Evolutionary conservation across 2,113 vertebrate genomes (phyloP), one percentile per base, ranked within the genome.

Genomic region (Ranitomeya variabilis): DNA sequence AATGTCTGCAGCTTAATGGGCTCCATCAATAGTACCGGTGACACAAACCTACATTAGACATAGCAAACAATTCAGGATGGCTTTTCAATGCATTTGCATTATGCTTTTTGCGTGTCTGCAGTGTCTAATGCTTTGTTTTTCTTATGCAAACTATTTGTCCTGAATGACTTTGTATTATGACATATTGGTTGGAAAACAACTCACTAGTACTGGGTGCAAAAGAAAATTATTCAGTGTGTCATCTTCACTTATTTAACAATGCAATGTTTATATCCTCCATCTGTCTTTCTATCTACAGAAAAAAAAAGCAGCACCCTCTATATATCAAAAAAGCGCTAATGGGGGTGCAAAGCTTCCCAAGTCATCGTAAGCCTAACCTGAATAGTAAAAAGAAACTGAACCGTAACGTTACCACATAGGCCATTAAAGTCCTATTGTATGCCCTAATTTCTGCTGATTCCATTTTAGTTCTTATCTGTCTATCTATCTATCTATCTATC

Each of bases 141-240:
- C 60, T 81, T 90, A 90, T 92, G 92, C 91, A 92, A 92, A 93
- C 77, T 10, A 21, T 89, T 79, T 89, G 73, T 85, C 87, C 74
- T 85, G 71, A 23, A 16, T 54, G 60, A 74, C 23, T 87, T n/a
- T 82, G 18, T 87, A 55, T 78, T 73, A 87, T 74, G 84, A 83
- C 78, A 15, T 83, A 78, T 77, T 78, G 66, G 64, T 31, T 31
- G 12, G 26, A 26, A 60, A 59, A 80, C n/a, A 62, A 26, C 15
- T 55, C 6, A 31, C 2, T 16, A 37, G 78, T 13, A 57, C 54
- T 23, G 54, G 57, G 23, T 80, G 54, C n/a, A 55, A 15, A 80
- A 13, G 16, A 12, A 59, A 80, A 80, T 77, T 7, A 51, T 77
- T 51, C 51, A 51, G 3, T 19, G 6, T 52, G 16, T 51, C 71